Base-by-base conservation (phyloP, 2,113 vertebrate species). In the Nanger granti region DNA sequence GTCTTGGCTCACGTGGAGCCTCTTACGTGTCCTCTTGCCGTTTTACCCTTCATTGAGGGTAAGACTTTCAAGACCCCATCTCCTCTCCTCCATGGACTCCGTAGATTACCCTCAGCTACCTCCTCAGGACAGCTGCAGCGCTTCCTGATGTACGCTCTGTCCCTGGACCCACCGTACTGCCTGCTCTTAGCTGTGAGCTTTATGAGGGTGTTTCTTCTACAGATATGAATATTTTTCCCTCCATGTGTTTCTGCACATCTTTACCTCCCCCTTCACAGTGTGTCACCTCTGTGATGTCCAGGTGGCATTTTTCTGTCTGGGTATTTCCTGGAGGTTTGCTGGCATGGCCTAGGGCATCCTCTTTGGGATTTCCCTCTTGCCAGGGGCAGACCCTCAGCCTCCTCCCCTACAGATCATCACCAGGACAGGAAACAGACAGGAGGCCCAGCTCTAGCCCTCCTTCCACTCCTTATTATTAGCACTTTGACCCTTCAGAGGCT, bases 101-200 rank as follows among this genome's bases (percentile, higher is more conserved):
- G 4, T 47, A 82, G 17, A 0, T 24, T 29, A 12, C 6, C 15
- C 66, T 41, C 10, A 52, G 47, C 54, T n/a, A 1, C 44, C 8
- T 54, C 18, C 76, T 55, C 41, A 37, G 44, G 37, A 55, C 14
- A 83, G 29, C n/a, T 64, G 90, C 22, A 20, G 13, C 2, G 1
- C 47, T 69, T 44, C 6, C 49, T 44, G 26, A 62, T 59, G 1
- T 52, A 7, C 47, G 22, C 1, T 64, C 66, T 20, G 31, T 80
- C 73, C 41, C 49, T 94, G n/a, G n/a, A 7, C 17, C 20, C 49
- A n/a, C 18, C 0, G 0, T 1, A 2, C 62, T 82, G 3, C 22
- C 64, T 34, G 47, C 17, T 91, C 14, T 87, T 59, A 28, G 24
- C 29, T 44, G 4, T 64, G 59, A 84, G 84, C 60, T 88, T 49